These are phyloP conservation scores for Cantharis flavilabris DNA, from an alignment of 2,888 invertebrate species.

Conservation along the genomic window DNA sequence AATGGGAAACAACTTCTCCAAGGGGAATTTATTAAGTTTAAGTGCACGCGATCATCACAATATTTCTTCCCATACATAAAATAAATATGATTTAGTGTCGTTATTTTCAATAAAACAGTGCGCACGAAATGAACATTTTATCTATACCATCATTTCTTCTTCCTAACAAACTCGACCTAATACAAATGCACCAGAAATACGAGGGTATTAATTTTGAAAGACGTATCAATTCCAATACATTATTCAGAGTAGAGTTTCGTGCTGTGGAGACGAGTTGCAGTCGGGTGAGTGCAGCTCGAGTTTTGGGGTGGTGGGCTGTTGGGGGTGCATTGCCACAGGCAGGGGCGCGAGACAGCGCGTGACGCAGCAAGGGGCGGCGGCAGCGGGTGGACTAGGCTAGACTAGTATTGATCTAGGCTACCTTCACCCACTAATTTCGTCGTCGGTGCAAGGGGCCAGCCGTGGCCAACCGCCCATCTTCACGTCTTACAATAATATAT, in stretches of 20 bases:
- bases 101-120: neutral
- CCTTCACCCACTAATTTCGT: slow-evolving; percentile 57
- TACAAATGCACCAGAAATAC: too few species aligned
- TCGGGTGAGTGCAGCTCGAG: slow-evolving; percentile 34
- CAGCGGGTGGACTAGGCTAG: slow-evolving; percentile 51
- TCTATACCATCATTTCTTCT: neutral
- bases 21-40: neutral
- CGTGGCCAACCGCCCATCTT: slow-evolving; percentile 43
- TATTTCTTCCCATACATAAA: neutral
- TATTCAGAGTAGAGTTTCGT: slow-evolving; percentile 39
- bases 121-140: neutral
- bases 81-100: neutral
- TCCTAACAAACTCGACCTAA: neutral
- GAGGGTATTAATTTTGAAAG: slow-evolving; percentile 31
- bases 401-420: slow-evolving; percentile 56
- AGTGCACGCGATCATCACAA: neutral
- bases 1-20: neutral
- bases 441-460: slow-evolving; percentile 43
- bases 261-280: slow-evolving; percentile 35
- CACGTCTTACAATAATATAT: slow-evolving; percentile 37
- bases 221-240: slow-evolving; percentile 48
- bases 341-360: slow-evolving; percentile 40
- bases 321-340: slow-evolving; percentile 30
- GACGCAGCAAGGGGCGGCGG: slow-evolving; percentile 45
- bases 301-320: slow-evolving; percentile 32